A percentile compares a stretch with the other conserved stretches of the same genome.
These are phyloP conservation scores for Drosophila flavopinicola DNA, from an alignment of 2,888 invertebrate species.

Conservation along the genomic window DNA sequence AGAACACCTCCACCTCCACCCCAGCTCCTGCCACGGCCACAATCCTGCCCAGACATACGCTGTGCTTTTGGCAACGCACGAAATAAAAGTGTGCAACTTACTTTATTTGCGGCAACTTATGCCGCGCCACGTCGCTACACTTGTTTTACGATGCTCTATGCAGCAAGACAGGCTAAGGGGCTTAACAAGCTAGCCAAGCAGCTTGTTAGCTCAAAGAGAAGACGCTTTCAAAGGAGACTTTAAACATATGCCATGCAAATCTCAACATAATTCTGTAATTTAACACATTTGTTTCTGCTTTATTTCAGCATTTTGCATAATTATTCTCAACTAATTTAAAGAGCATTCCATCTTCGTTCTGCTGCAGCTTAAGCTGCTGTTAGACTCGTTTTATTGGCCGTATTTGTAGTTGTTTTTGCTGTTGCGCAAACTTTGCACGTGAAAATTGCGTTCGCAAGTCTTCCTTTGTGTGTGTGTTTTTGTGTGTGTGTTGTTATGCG, in stretches of 20 bases:
- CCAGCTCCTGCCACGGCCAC: too few species aligned
- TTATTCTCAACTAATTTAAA: neutral
- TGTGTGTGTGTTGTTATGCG: conserved; percentile 42
- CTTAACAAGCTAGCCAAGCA: conserved; percentile 13
- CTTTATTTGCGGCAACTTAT: conserved; percentile 69
- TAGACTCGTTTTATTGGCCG: conserved; percentile 57
- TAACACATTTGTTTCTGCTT: too few species aligned
- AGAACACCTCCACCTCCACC: neutral
- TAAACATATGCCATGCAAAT: too few species aligned
- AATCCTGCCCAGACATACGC: conserved; percentile 21
- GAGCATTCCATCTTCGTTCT: conserved; percentile 51
- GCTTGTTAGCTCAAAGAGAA: conserved; percentile 1
- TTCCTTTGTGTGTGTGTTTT: conserved; percentile 21
- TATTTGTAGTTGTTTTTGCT: conserved; percentile 41
- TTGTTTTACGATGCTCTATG: conserved; percentile 44
- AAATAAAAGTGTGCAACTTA: conserved; percentile 71
- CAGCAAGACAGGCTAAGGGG: conserved; percentile 5
- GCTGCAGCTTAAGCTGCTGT: conserved; percentile 19
- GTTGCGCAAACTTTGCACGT: conserved; percentile 69
- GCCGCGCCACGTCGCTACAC: conserved; percentile 55
- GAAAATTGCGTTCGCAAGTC: conserved; percentile 70
- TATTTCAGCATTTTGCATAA: too few species aligned
- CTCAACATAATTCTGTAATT: neutral
- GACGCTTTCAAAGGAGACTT: neutral
- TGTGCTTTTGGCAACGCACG: conserved; percentile 54